Conservation (phyloP, 2,888 invertebrate species). For the Acanthosepion lycidas region DNA sequence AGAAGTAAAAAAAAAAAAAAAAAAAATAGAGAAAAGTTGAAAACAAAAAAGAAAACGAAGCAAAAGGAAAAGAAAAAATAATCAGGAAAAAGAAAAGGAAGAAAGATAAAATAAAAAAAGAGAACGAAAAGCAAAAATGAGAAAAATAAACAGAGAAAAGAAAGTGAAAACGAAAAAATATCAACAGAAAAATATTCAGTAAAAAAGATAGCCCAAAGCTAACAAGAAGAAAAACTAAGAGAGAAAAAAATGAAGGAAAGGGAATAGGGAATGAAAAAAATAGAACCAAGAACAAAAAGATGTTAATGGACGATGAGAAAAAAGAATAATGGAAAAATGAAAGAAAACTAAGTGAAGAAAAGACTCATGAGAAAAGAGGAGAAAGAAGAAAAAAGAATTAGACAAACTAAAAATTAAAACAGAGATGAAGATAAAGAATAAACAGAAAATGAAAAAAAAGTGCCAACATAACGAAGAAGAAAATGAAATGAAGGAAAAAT, state of each 20-base stretch:
- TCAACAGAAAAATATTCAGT: too few species aligned
- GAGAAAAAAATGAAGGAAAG: background rate
- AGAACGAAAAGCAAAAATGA: background rate
- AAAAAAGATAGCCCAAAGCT: too few species aligned
- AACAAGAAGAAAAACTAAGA: background rate
- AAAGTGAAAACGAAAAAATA: background rate
- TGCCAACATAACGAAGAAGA: background rate
- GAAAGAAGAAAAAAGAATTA: background rate
- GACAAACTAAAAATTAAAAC: background rate
- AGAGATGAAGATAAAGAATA: background rate
- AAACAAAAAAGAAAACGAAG: background rate
- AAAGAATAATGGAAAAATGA: background rate
- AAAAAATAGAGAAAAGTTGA: background rate
- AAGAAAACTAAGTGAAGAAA: background rate
- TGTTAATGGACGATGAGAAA: background rate
- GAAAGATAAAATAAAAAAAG: background rate
- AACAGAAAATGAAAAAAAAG: background rate
- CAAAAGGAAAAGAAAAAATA: background rate
- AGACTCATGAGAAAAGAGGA: background rate
- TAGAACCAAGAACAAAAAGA: background rate
- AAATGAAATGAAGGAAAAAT: background rate
- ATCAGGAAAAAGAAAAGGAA: background rate
- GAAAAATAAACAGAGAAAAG: background rate
- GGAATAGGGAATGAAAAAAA: background rate
- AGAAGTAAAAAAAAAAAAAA: background rate